Evolutionary conservation across 2,888 invertebrate genomes (phyloP), one percentile per base, ranked within the genome.

Genomic region (Apotomis betuletana): DNA sequence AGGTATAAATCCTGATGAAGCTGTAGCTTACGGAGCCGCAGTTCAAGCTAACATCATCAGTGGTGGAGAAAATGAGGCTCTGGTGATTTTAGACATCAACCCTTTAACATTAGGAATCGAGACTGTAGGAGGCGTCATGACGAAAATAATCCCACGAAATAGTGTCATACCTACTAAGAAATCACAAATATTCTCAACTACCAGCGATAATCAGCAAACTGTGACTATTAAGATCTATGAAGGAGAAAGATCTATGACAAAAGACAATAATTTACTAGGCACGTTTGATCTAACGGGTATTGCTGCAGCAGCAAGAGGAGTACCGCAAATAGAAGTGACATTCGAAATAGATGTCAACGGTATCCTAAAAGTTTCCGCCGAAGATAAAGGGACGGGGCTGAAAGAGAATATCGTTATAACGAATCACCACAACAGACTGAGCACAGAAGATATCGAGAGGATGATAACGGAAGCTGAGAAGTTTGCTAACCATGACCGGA

Each of bases 401-500:
- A 96, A 98, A 83, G 99, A 99, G 87, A 98, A 99, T 94, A 99
- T 99, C 85, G 98, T 98, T 74, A 99, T 99, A 87, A 99, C 99
- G 79, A 99, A 99, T 85, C 99, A 99, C 85, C 98, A 99, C 90
- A 99, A 99, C 92, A 95, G 99, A 77, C 91, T 99, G 75, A 98
- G 98, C 12, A 99, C 99, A 5, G 99, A 99, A 80, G 99, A 99
- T 83, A 99, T 99, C 79, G 99, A 99, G 86, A 95, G 98, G 75
- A 99, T 99, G 99, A 99, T 99, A 90, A 97, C 97, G 90, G 99
- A 99, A 86, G 99, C 99, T 0, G 99, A 99, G 93, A 98, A 98
- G 90, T 99, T 99, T 92, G 98, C 99, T 15, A 99, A 99, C 84
- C 99, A 99, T 78, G 99, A 99, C 92, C 99, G 99, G 94, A 98